Evolutionary conservation across 2,888 invertebrate genomes (phyloP), one percentile per base, ranked within the genome.

Genomic region (Steromphala cineraria): DNA sequence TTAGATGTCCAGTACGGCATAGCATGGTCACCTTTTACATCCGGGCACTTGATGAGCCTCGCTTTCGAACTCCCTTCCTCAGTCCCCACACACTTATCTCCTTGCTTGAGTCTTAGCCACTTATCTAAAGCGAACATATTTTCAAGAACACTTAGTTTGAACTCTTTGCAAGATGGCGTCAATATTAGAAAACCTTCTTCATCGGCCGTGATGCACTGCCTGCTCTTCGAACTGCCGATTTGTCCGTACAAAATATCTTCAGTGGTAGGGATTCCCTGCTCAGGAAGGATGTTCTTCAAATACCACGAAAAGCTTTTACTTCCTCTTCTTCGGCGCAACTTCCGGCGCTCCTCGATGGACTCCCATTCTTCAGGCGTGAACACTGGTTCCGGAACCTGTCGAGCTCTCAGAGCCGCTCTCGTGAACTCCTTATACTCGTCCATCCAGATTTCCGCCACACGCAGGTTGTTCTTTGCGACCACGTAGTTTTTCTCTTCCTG

Each of bases 281-380:
- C 99, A 4, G 99, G 99, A 94, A 98, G 98, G 89, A 99, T 96
- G 93, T 96, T 98, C 94, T 98, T 97, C 94, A 99, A 95, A 94
- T 97, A 99, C 99, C 99, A 99, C 93, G 97, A 97, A 95, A 99
- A 99, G 78, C 96, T 96, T 94, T 98, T 98, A 94, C 99, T 99
- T 78, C 96, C 95, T 81, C 99, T 95, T 83, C 96, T 95, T 86
- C 96, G 95, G 91, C 98, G 95, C 87, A 99, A 94, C 77, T 95
- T 94, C 92, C 95, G 96, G 82, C 99, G 55, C 56, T 80, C 76
- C 40, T 84, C 80, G 67, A 88, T 62, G 0, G 84, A 81, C 15
- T 77, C 62, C 52, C 24, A 36, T 36, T 88, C 88, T 15, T 82
- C 82, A 24, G 81, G 80, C 8, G 83, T 82, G 28, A 87, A 82